These are phyloP conservation scores for Mustela lutreola DNA, from an alignment of 2,113 vertebrate species.

Conservation along the genomic window DNA sequence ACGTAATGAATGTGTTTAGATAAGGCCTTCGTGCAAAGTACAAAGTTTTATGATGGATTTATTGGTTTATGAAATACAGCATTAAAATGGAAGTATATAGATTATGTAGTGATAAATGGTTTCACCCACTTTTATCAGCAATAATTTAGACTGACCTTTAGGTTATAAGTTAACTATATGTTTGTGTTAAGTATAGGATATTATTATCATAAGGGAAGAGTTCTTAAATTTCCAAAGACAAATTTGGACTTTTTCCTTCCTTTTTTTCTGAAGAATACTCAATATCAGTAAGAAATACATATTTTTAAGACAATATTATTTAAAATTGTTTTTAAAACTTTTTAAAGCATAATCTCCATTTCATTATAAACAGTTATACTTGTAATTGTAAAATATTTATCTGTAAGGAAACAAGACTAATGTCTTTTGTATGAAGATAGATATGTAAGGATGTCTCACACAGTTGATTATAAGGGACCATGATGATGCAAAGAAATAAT, in stretches of 20 bases:
- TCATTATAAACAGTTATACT: background rate
- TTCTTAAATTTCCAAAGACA: background rate
- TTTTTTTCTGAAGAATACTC: background rate
- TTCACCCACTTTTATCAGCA: conserved; percentile 69
- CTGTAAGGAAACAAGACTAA: background rate
- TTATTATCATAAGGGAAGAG: background rate
- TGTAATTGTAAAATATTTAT: conserved; percentile 47
- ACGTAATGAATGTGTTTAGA: conserved; percentile 80
- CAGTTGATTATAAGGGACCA: background rate
- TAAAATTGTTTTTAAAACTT: background rate
- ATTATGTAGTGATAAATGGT: conserved; percentile 86
- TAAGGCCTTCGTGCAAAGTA: conserved; percentile 83
- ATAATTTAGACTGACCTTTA: conserved; percentile 39
- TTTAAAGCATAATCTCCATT: background rate
- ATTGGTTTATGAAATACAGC: conserved; percentile 84
- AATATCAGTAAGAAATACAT: background rate
- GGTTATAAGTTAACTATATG: conserved; percentile 65
- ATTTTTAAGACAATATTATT: background rate
- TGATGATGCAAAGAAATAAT: background rate
- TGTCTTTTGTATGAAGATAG: background rate
- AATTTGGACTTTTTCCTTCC: background rate
- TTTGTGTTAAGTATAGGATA: background rate
- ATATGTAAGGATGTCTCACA: background rate
- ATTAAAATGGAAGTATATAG: conserved; percentile 77
- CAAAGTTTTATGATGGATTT: conserved; percentile 89